Conservation (phyloP, 2,888 invertebrate species). For the Dichetophora obliterata region DNA sequence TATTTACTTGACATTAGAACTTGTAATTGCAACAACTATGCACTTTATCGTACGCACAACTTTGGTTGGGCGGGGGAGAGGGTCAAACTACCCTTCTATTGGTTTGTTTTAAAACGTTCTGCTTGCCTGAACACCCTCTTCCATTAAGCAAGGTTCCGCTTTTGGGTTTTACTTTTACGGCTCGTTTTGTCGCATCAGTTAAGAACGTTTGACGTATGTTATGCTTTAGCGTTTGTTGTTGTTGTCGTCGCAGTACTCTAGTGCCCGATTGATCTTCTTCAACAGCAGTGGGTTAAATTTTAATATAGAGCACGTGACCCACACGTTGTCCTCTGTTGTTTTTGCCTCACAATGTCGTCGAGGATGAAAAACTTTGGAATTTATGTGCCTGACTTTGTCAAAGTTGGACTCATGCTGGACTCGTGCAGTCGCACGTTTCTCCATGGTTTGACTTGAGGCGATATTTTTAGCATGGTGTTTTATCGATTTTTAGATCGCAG, state of each 20-base stretch:
- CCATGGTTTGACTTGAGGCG: slow-evolving; percentile 34
- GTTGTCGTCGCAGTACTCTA: neutral
- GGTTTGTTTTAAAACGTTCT: neutral
- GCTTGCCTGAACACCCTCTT: slow-evolving; percentile 32
- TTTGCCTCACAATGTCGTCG: slow-evolving; percentile 2
- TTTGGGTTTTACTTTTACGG: slow-evolving; percentile 12
- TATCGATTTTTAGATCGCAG: slow-evolving; percentile 27
- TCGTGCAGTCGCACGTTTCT: slow-evolving; percentile 31
- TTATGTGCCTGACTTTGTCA: slow-evolving; percentile 26
- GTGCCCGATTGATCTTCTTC: neutral
- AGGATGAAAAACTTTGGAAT: slow-evolving; percentile 30
- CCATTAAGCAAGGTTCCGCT: neutral
- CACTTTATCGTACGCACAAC: neutral
- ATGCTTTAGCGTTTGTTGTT: neutral
- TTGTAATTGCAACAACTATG: slow-evolving; percentile 34
- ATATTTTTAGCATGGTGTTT: slow-evolving; percentile 7
- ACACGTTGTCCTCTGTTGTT: slow-evolving; percentile 3
- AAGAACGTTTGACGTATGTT: slow-evolving; percentile 30
- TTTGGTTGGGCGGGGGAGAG: neutral
- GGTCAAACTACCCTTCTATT: slow-evolving; percentile 13
- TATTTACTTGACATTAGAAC: slow-evolving; percentile 30
- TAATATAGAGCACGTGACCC: slow-evolving; percentile 39
- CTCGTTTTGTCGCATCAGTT: slow-evolving; percentile 36
- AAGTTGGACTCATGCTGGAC: slow-evolving; percentile 21
- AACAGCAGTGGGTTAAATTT: slow-evolving; percentile 2